Percentiles rank a stretch among this genome's conserved stretches.
phyloP scores from a whole-genome alignment of 2,113 vertebrate species.

The Speoplatyrhinus poulsoni region DNA sequence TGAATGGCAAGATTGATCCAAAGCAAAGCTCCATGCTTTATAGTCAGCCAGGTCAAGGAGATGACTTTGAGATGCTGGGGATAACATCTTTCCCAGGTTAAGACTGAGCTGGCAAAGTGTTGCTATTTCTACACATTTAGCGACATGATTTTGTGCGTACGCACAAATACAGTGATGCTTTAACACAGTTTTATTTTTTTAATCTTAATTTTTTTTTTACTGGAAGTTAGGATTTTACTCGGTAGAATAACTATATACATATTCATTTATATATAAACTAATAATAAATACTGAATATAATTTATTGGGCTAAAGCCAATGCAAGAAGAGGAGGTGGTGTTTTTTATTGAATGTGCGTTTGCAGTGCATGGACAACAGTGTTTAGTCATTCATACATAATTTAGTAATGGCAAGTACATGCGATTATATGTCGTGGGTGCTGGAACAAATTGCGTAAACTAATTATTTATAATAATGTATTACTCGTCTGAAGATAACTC shows the following conservation, averaged over 20 bases:
- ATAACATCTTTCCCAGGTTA: neutral
- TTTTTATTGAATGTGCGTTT: neutral
- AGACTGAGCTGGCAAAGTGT: neutral
- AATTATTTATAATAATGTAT: constrained; percentile 27
- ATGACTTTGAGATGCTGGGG: neutral
- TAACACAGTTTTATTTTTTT: no score
- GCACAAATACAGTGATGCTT: no score
- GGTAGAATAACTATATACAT: no score
- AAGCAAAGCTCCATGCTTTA: neutral
- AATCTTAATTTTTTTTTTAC: no score
- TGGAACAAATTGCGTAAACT: constrained; percentile 25
- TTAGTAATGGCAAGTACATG: constrained; percentile 13
- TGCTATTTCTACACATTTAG: neutral
- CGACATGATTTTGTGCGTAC: no score
- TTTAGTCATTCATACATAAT: constrained; percentile 29
- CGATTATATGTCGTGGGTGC: constrained; percentile 22
- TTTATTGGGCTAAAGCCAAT: no score
- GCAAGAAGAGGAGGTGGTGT: no score
- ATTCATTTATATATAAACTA: no score
- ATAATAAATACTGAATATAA: no score
- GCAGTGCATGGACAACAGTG: constrained; percentile 4
- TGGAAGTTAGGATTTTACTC: no score
- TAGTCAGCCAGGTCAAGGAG: neutral
- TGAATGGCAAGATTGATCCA: neutral
- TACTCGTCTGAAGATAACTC: constrained; percentile 35